phyloP scores from a whole-genome alignment of 2,113 vertebrate species.

The Balaeniceps rex region DNA sequence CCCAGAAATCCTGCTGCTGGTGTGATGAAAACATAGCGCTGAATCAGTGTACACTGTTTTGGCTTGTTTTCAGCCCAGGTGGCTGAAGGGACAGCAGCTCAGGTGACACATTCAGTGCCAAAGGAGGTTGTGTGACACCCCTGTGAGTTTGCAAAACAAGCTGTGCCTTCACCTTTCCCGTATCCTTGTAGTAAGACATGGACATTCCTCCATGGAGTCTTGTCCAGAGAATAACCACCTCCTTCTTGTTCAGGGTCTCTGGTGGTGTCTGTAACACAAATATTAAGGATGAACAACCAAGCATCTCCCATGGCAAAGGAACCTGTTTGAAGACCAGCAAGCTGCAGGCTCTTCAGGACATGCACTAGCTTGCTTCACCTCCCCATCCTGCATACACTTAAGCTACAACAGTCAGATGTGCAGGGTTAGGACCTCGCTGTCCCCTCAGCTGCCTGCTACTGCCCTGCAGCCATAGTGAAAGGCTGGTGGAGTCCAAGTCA shows the following conservation, averaged over 20 bases:
- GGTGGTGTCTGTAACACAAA: background rate
- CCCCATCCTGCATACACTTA: background rate
- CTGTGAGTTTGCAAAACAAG: background rate
- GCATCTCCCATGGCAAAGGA: background rate
- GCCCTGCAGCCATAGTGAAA: background rate
- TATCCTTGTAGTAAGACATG: background rate
- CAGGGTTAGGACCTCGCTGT: background rate
- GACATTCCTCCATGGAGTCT: background rate
- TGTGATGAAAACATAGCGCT: background rate
- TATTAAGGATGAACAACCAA: background rate
- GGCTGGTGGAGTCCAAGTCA: background rate
- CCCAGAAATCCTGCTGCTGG: background rate
- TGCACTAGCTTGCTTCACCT: accelerated
- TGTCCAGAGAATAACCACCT: background rate
- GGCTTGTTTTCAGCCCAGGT: background rate
- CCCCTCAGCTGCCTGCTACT: background rate
- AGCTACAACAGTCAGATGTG: background rate
- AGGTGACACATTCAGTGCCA: background rate
- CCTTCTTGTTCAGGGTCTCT: background rate
- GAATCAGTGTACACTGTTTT: background rate
- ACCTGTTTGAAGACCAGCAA: background rate
- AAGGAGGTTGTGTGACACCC: background rate
- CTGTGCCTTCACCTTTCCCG: background rate
- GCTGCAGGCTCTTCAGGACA: background rate
- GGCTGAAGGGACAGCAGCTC: background rate